Conservation (phyloP, 2,888 invertebrate species). For the Smittia aterrima region DNA sequence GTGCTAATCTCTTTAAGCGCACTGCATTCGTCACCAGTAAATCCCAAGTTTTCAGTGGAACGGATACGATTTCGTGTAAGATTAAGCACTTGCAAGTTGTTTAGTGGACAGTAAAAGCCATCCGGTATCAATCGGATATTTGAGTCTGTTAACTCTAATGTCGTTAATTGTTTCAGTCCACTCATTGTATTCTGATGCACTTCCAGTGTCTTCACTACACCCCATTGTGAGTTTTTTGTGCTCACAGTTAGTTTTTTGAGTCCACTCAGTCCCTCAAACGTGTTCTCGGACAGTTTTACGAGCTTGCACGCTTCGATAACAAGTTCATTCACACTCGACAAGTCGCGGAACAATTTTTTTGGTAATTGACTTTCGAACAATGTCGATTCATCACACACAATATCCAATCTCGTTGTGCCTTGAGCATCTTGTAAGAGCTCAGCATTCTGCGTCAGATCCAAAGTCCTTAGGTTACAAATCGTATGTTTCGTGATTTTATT, state of each 20-base stretch:
- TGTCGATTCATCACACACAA: constrained; percentile 77
- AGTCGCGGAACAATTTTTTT: constrained; percentile 65
- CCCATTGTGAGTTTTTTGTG: constrained; percentile 80
- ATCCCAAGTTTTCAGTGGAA: constrained; percentile 74
- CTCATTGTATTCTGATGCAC: constrained; percentile 68
- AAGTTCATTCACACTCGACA: constrained; percentile 70
- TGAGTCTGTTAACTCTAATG: constrained; percentile 77
- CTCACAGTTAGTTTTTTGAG: constrained; percentile 67
- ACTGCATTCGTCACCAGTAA: constrained; percentile 48
- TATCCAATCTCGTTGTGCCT: constrained; percentile 68
- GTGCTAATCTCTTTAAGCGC: constrained; percentile 64
- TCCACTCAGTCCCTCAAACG: constrained; percentile 76
- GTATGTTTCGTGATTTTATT: constrained; percentile 36
- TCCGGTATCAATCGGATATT: constrained; percentile 77
- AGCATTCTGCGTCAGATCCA: constrained; percentile 16
- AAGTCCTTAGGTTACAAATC: constrained; percentile 26
- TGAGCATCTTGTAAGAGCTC: constrained; percentile 57
- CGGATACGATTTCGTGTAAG: constrained; percentile 80
- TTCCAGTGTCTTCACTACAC: constrained; percentile 70
- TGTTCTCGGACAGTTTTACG: constrained; percentile 68
- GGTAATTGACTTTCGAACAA: constrained; percentile 71
- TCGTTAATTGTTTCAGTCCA: constrained; percentile 76
- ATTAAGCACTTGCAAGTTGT: constrained; percentile 78
- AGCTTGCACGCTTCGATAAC: constrained; percentile 78
- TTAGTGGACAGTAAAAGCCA: constrained; percentile 73